Conservation (phyloP, 2,888 invertebrate genomes). For the Seladonia tumulorum region DNA sequence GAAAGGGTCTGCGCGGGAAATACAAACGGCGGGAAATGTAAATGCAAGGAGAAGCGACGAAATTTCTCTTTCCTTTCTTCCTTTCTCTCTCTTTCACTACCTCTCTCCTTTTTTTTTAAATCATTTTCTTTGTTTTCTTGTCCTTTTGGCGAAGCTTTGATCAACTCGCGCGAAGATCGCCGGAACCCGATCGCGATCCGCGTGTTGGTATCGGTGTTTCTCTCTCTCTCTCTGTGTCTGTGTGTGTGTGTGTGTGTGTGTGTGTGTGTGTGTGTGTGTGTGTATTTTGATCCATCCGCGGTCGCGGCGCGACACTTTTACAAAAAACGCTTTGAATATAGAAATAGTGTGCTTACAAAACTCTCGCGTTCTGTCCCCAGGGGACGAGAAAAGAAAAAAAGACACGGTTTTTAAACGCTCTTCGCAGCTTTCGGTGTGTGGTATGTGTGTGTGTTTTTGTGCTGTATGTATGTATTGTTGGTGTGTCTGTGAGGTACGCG, state of each 20-base stretch:
- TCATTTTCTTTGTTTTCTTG: background rate
- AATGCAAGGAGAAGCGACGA: conserved; percentile 14
- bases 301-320: conserved; percentile 50
- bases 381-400: conserved; percentile 37
- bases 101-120: background rate
- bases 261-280: background rate
- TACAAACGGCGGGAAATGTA: background rate
- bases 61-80: background rate
- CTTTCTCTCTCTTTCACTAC: background rate
- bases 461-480: background rate
- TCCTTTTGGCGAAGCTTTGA: background rate
- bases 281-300: conserved; percentile 60
- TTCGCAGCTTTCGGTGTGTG: conserved; percentile 43
- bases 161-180: conserved; percentile 17
- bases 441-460: no score
- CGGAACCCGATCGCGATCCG: conserved; percentile 23
- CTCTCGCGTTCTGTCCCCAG: conserved; percentile 37
- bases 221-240: conserved; percentile 9
- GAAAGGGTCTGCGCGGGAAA: background rate
- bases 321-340: conserved; percentile 51
- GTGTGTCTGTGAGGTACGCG: background rate
- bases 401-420: conserved; percentile 42
- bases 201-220: background rate
- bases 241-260: background rate
- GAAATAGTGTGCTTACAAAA: conserved; percentile 70